phyloP scores from a whole-genome alignment of 2,113 vertebrate genomes.

The Equus quagga region DNA sequence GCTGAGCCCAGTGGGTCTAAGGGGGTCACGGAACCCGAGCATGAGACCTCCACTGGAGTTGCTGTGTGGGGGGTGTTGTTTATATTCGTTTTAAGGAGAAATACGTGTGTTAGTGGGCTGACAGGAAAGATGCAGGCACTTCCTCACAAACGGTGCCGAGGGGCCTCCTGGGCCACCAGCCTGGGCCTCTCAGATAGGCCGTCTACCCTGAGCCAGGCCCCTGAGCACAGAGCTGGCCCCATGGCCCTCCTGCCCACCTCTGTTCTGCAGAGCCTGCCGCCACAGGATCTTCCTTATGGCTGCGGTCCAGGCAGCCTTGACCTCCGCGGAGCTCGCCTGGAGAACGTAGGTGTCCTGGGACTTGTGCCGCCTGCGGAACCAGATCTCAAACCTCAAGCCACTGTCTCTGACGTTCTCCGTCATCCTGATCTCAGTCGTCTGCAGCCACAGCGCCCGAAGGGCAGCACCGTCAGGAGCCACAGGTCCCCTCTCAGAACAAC shows the following conservation, averaged over 20 bases:
- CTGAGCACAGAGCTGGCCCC: background rate
- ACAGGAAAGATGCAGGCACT: background rate
- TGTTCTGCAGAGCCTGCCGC: constrained; percentile 92
- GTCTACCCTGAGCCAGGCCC: background rate
- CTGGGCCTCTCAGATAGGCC: background rate
- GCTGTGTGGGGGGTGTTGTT: background rate
- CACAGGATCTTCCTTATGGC: constrained; percentile 92
- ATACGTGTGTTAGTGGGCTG: background rate
- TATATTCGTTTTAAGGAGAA: background rate
- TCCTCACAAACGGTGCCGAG: background rate
- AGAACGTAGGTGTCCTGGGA: constrained; percentile 92
- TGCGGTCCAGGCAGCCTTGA: constrained; percentile 89
- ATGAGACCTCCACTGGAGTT: background rate
- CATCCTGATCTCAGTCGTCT: constrained; percentile 93
- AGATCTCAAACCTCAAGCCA: constrained; percentile 93
- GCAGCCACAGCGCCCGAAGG: background rate
- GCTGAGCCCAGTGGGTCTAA: background rate
- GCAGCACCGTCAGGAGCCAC: background rate
- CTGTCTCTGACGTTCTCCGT: constrained; percentile 92
- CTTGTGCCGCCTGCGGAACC: constrained; percentile 90
- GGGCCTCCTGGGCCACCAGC: background rate
- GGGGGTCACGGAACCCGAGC: background rate
- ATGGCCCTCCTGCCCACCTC: constrained; percentile 82
- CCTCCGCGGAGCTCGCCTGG: constrained; percentile 89
- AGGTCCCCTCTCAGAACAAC: background rate